These are phyloP conservation scores for Holcopasites calliopsidis DNA, from an alignment of 1,140 invertebrate species.

Conservation along the genomic window DNA sequence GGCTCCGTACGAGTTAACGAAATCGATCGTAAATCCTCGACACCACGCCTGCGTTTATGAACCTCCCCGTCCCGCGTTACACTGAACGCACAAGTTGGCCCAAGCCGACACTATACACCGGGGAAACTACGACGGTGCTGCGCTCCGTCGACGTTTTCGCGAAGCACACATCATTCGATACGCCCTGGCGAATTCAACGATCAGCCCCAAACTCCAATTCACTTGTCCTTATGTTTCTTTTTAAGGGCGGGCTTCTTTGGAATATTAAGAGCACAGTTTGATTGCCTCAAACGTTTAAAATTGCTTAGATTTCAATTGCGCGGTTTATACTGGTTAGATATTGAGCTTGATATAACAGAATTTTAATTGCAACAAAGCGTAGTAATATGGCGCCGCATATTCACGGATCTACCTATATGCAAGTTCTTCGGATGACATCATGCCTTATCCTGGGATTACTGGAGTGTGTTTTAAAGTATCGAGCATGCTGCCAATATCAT, in stretches of 20 bases:
- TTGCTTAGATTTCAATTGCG: too few relatives aligned
- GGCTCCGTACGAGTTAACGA: background rate
- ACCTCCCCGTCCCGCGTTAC: slow-evolving; percentile 6
- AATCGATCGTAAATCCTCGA: slow-evolving; percentile 40
- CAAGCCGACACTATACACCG: background rate
- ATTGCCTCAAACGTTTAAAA: too few relatives aligned
- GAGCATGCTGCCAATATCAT: slow-evolving; percentile 27
- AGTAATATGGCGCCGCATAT: background rate
- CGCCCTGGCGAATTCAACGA: background rate
- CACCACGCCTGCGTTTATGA: slow-evolving; percentile 47
- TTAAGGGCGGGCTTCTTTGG: too few relatives aligned
- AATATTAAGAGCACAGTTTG: too few relatives aligned
- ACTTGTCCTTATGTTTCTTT: background rate
- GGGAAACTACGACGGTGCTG: slow-evolving; percentile 1
- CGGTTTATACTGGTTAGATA: background rate
- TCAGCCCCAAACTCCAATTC: background rate
- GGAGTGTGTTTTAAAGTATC: slow-evolving; percentile 14
- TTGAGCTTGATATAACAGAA: background rate
- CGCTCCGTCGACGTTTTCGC: background rate
- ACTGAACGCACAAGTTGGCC: slow-evolving; percentile 13
- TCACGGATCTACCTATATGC: slow-evolving; percentile 21
- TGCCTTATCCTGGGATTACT: background rate
- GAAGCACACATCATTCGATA: background rate
- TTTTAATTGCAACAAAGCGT: background rate
- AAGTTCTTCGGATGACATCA: slow-evolving; percentile 42